Evolutionary conservation across 1,140 invertebrate species (phyloP), one percentile per base, ranked within the genome.

Genomic region (Harlomillsia oculata): DNA sequence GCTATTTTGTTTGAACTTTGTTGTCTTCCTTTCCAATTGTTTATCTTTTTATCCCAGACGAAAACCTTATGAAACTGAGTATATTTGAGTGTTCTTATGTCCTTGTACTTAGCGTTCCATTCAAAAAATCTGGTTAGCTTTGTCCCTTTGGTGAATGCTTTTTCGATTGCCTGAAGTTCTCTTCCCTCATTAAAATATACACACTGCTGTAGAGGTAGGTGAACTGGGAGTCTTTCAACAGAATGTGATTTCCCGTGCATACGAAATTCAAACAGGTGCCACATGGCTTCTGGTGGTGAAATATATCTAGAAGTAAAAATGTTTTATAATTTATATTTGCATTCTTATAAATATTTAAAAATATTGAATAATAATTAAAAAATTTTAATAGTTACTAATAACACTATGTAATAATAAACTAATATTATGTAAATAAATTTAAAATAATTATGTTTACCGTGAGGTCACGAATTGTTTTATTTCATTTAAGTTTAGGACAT

Each of bases 151-250:
- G 13, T 13, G 25, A n/a, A n/a, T 16, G 56, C 57, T n/a, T 5
- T 16, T 6, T 28, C 30, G 16, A 62, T 18, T 16, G 60, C 55
- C 11, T 20, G 37, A 5, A 53, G 41, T 50, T 67, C 62, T n/a
- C 62, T 39, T 37, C 60, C 62, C 2, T 40, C 51, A 36, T 48
- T 3, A 58, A 59, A 71, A 34, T 39, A 52, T 39, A 63, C 68
- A 70, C n/a, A 2, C 59, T 77, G 71, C 48, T 70, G 67, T 69
- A 72, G 72, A 64, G 72, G 67, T 16, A 78, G 59, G 70, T 77
- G 74, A 5, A 77, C 72, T 5, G 66, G 67, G 28, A 77, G 66
- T 58, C 72, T 69, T 36, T 68, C 34, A 62, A 76, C 67, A 30
- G 69, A 45, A 46, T 65, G 59, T 5, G 56, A 59, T 16, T 41